Percentiles rank a stretch among this genome's conserved stretches.
phyloP scores from a whole-genome alignment of 2,888 invertebrate genomes.

The Drosophila tanythrix region DNA sequence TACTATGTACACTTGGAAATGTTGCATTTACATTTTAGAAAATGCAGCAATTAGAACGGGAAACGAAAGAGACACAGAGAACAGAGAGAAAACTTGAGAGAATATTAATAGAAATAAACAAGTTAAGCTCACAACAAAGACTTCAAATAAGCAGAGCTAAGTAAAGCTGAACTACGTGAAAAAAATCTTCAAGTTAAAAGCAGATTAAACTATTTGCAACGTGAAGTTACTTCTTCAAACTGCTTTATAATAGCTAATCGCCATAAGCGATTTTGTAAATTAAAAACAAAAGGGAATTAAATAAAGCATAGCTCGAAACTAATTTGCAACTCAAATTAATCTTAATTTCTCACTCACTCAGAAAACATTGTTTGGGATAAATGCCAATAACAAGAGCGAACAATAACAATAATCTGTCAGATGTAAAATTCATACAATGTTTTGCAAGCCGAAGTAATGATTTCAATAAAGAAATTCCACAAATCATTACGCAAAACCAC shows the following conservation, averaged over 20 bases:
- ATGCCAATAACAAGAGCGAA: slow-evolving; percentile 31
- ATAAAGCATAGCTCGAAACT: not conserved
- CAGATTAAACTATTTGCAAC: not conserved
- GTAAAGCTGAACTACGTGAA: not conserved
- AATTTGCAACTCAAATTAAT: slow-evolving; percentile 1
- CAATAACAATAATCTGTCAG: slow-evolving; percentile 34
- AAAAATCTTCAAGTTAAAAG: not conserved
- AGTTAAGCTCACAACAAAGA: not conserved
- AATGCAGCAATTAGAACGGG: slow-evolving; percentile 70
- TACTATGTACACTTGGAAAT: slow-evolving; percentile 35
- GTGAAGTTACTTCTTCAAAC: too few species aligned
- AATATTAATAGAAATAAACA: slow-evolving; percentile 8
- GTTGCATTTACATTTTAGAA: slow-evolving; percentile 75
- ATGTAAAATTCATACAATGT: slow-evolving; percentile 36
- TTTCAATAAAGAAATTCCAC: slow-evolving; percentile 70
- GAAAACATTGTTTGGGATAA: slow-evolving; percentile 42
- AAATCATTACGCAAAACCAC: slow-evolving; percentile 70
- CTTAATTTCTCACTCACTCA: slow-evolving; percentile 2
- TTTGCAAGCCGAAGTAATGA: slow-evolving; percentile 42
- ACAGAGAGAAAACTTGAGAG: slow-evolving; percentile 20
- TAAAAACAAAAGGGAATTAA: not conserved
- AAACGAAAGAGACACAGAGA: slow-evolving; percentile 28
- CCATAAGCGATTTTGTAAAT: not conserved
- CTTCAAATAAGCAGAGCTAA: not conserved
- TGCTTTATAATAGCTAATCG: too few species aligned